A percentile compares a stretch with the other conserved stretches of the same genome.
These are phyloP conservation scores for Trichomycterus rosablanca DNA, from an alignment of 2,113 vertebrate species.

Conservation along the genomic window DNA sequence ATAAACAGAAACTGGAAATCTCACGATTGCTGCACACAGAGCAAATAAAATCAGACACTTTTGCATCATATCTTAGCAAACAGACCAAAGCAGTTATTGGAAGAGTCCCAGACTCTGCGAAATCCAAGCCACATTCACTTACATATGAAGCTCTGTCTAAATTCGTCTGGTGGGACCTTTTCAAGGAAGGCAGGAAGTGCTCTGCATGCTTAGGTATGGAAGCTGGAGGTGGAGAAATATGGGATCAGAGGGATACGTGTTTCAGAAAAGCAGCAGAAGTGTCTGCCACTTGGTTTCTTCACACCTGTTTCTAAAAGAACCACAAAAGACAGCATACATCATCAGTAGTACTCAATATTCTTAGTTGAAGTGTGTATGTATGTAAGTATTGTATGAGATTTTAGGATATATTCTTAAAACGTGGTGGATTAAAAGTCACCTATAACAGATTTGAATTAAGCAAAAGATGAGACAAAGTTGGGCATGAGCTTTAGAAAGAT, in stretches of 20 bases:
- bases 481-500: too few species aligned
- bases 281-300: slow-evolving; percentile 39
- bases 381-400: too few species aligned
- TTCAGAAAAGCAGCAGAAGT: slow-evolving; percentile 33
- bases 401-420: too few species aligned
- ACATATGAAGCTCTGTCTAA: slow-evolving; percentile 48
- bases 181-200: slow-evolving; percentile 55
- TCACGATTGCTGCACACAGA: too few species aligned
- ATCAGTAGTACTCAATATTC: slow-evolving; percentile 22
- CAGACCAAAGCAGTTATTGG: slow-evolving; percentile 17
- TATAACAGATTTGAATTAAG: too few species aligned
- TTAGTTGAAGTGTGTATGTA: too few species aligned
- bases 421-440: too few species aligned
- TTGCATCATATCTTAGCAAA: slow-evolving; percentile 12
- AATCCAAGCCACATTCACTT: slow-evolving; percentile 35
- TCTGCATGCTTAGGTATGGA: slow-evolving; percentile 59
- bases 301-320: slow-evolving; percentile 60
- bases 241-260: slow-evolving; percentile 34
- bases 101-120: background rate
- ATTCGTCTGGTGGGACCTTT: slow-evolving; percentile 53
- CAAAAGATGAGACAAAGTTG: too few species aligned
- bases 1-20: too few species aligned
- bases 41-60: background rate
- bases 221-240: slow-evolving; percentile 40
- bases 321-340: slow-evolving; percentile 31